Evolutionary conservation across 1,140 invertebrate species (phyloP), one percentile per base, ranked within the genome.

Genomic region (Octopus sinensis): DNA sequence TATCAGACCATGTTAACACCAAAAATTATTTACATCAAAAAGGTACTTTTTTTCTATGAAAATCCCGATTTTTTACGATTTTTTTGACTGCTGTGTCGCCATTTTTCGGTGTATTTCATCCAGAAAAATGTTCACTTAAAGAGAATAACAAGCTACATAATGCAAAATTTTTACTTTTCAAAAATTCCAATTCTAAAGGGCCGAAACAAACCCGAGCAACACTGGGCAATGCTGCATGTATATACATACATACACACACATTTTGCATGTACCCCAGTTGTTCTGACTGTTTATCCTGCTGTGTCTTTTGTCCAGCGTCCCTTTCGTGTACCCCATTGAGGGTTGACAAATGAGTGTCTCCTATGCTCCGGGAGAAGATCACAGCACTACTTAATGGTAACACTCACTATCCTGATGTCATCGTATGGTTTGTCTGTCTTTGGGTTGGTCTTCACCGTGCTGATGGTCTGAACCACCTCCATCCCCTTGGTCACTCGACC

Each of bases 371-470:
- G 30, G 30, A 71, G 6, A 7, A 4, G 13, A 6, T 80, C 78
- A 68, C 76, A 78, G 71, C 52, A 79, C 93, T 93, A 97, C 92
- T 97, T 98, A n/a, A 98, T 93, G 81, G 95, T 94, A 80, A 99
- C 94, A 86, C 96, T 99, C 82, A 99, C 94, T 85, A 99, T 98
- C 87, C 95, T 93, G 75, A 99, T 95, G 88, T 99, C 98, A 88
- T 99, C 97, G 88, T 96, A 96, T 0, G 98, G 98, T 89, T 99
- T 98, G 88, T 99, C 98, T 4, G 97, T 99, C 92, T 99, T 99
- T 4, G 96, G 95, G 92, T 99, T 97, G 1, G 96, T 97, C 90
- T 98, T 98, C 0, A 95, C 95, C 89, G 95, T 95, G 88, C 96
- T 96, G 80, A 99, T 98, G 90, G 96, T 97, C 91, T 99, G 97